Base-by-base conservation (phyloP, 2,888 invertebrate genomes). In the Erpobdella octoculata region DNA sequence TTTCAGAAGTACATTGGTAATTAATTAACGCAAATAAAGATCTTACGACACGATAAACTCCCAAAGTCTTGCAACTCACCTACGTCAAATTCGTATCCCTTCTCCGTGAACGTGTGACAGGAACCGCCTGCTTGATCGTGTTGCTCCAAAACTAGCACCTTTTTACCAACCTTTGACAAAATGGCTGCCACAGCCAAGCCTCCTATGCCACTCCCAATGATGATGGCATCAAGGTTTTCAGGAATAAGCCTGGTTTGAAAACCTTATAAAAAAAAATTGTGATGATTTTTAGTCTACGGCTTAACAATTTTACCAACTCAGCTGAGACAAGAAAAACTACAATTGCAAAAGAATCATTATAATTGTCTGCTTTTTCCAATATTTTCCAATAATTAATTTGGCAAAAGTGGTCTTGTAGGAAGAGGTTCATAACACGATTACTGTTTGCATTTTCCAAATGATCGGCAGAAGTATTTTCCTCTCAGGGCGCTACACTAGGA, bases 81-180 rank as follows among this genome's bases (percentile, higher is more conserved):
- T 73, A 83, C 82, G 75, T 84, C 84, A 79, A 84, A 84, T 76
- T 84, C 84, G 75, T 78, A 84, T 6, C 83, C 83, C 73, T 83
- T 82, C 66, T 83, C 82, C 66, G 78, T 78, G 76, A 81, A 84
- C n/a, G 82, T 81, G 76, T 84, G 83, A 72, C 83, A 83, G 75
- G 81, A 82, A 5, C 83, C 83, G 12, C 83, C 83, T 21, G 82
- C 82, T 75, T 82, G 81, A 73, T 82, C 83, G 79, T 84, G 83
- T 69, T 83, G 83, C 73, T 84, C 84, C 67, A 84, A 75, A 0
- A 84, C 83, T 59, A 84, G 76, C 6, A 83, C 83, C 72, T 77
- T 80, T 72, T 81, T 80, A 8, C 83, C 83, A 21, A 81, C 80
- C 62, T 80, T 78, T 8, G 81, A 77, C 72, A 84, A 76, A 25